A percentile compares a stretch with the other conserved stretches of the same genome.
Conservation (phyloP, 2,113 vertebrate species). For the Paraplagusia blochii region DNA sequence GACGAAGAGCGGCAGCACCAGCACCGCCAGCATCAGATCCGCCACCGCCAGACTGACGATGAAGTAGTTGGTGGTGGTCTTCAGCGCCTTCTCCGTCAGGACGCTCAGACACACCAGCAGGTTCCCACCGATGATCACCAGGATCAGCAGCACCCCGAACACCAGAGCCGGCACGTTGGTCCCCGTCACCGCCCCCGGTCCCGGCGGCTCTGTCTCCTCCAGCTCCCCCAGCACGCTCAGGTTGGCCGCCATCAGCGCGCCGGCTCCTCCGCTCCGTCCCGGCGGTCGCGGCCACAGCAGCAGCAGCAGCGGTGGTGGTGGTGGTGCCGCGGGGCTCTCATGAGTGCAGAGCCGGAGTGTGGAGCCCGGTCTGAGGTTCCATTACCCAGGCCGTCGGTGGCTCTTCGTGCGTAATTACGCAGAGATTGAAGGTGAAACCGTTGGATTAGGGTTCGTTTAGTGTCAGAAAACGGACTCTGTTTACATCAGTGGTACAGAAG, state of each 20-base stretch:
- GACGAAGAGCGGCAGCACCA: conserved; percentile 91
- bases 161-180: conserved; percentile 79
- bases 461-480: background rate
- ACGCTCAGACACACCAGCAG: conserved; percentile 90
- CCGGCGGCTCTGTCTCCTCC: conserved; percentile 5
- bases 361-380: conserved; percentile 5
- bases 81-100: conserved; percentile 86
- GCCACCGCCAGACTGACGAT: conserved; percentile 91
- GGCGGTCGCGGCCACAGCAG: conserved; percentile 35
- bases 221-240: conserved; percentile 35
- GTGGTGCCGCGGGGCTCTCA: conserved; percentile 41
- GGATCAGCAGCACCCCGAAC: conserved; percentile 84
- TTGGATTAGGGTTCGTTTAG: background rate
- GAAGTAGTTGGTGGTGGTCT: conserved; percentile 97
- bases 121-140: conserved; percentile 86
- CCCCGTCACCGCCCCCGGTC: conserved; percentile 11
- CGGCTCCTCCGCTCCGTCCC: conserved; percentile 36
- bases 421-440: conserved; percentile 15
- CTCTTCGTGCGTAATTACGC: conserved; percentile 32
- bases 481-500: background rate
- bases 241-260: conserved; percentile 69
- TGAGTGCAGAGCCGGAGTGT: conserved; percentile 29
- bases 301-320: background rate
- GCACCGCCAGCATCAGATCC: conserved; percentile 86
- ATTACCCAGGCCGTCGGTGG: conserved; percentile 6